Evolutionary conservation across 2,797 vertebrate genomes (phyloP).

Genomic region (Centropyge bicolor): DNA sequence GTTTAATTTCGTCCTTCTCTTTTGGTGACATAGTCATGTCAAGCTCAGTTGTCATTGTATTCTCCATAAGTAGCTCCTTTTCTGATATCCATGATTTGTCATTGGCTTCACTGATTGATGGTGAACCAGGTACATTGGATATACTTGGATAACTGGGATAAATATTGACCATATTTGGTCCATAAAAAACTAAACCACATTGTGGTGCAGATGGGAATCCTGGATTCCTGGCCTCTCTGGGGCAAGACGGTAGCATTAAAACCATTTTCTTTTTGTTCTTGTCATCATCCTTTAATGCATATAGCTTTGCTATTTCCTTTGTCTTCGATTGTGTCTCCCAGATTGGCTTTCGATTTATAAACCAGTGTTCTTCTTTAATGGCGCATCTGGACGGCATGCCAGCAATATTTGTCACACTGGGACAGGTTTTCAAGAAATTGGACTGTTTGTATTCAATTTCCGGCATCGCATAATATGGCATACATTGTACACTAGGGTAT

Average conservation of each 20-base stretch:
- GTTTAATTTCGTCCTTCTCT: slow-evolving; percentile 18
- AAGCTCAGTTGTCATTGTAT: slow-evolving; percentile 24
- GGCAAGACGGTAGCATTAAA: slow-evolving; percentile 58
- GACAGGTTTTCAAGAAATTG: slow-evolving; percentile 38
- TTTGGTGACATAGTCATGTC: slow-evolving; percentile 7
- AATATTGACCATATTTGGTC: slow-evolving; percentile 31
- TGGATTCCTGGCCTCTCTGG: slow-evolving; percentile 53
- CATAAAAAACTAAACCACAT: slow-evolving; percentile 4
- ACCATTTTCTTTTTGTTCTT: slow-evolving; percentile 47
- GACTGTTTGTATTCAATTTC: slow-evolving; percentile 38
- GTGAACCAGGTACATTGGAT: slow-evolving; percentile 44
- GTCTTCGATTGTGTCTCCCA: slow-evolving; percentile 48
- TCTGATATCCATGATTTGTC: slow-evolving; percentile 26
- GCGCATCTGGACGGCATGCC: slow-evolving; percentile 56
- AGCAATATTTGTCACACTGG: slow-evolving; percentile 47
- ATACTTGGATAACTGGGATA: slow-evolving; percentile 38
- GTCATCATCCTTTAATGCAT: slow-evolving; percentile 24
- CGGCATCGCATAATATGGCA: slow-evolving; percentile 14
- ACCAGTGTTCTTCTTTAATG: slow-evolving; percentile 32
- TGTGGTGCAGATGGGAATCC: slow-evolving; percentile 68
- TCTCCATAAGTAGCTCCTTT: slow-evolving; percentile 42
- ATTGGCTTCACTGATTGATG: slow-evolving; percentile 19
- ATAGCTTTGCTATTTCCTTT: not conserved
- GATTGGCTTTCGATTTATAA: slow-evolving; percentile 15
- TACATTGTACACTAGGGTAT: slow-evolving; percentile 2